Evolutionary conservation across 2,113 vertebrate species (phyloP), one percentile per base, ranked within the genome.

Genomic region (Vireo altiloquus): DNA sequence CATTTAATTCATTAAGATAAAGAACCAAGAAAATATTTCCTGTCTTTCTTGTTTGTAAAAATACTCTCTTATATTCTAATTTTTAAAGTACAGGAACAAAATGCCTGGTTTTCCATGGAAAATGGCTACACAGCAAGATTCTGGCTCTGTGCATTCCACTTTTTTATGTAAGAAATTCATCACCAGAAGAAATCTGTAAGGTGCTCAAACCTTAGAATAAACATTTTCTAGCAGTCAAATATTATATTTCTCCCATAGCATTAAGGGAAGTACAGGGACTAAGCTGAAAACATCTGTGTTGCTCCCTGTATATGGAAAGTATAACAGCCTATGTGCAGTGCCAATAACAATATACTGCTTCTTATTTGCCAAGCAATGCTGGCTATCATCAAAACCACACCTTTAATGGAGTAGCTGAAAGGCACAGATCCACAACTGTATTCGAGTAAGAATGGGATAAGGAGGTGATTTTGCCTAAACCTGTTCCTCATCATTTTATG

Each of bases 351-450:
- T 82, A 90, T 40, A 72, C 37, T 68, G 57, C 65, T 69, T 23
- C 77, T 69, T 52, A 57, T 85, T 90, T 90, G 82, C 85, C 3
- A 8, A 71, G 70, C 15, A 49, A 18, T 23, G 57, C 90, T 95
- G 95, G 85, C 49, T 90, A 76, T 80, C 64, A 68, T 96, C 81
- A 95, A 91, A 95, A 87, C 35, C 56, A 87, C 92, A 91, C 87
- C 65, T 95, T 90, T 72, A 87, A 72, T 23, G 21, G 84, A 82
- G 70, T 31, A 68, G 77, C 85, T 84, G 60, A 91, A 87, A 89
- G 30, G 77, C 78, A 60, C 35, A 71, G 65, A 82, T 78, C 56
- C 77, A 78, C 52, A 61, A 18, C 65, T 52, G 2, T 20, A n/a
- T 40, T 52, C 37, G 21, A 60, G 35, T 21, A 71, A 87, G 84